Conservation (phyloP, 2,797 vertebrate genomes). For the Silurus aristotelis region DNA sequence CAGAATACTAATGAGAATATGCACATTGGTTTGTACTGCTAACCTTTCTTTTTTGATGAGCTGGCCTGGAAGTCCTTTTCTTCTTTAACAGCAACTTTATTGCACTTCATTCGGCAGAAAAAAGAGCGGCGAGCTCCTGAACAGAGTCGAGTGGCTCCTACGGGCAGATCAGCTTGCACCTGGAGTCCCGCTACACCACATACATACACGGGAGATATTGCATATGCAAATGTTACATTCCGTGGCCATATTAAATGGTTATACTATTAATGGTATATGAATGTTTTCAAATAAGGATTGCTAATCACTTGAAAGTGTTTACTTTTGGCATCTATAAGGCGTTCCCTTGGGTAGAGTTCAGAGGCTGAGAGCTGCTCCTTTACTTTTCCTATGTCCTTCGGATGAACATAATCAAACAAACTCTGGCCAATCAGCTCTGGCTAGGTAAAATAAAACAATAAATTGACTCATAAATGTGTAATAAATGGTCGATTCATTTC, state of each 20-base stretch:
- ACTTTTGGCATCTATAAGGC: conserved; percentile 91
- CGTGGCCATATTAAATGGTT: background rate
- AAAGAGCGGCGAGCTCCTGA: conserved; percentile 91
- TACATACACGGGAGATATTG: background rate
- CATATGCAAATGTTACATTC: background rate
- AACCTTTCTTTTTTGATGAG: conserved; percentile 89
- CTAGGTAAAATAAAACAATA: conserved; percentile 64
- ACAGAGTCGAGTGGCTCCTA: conserved; percentile 76
- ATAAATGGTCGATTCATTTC: background rate
- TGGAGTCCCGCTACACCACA: conserved; percentile 80
- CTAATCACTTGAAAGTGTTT: conserved; percentile 58
- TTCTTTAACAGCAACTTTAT: conserved; percentile 80
- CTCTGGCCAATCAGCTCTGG: conserved; percentile 90
- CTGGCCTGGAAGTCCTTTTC: conserved; percentile 80
- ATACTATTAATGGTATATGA: background rate
- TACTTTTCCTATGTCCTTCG: conserved; percentile 95
- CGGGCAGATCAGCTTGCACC: conserved; percentile 83
- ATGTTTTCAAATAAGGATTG: background rate
- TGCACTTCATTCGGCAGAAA: conserved; percentile 91
- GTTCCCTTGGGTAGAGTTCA: conserved; percentile 84
- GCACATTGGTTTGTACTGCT: conserved; percentile 10
- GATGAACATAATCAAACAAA: conserved; percentile 94
- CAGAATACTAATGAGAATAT: background rate
- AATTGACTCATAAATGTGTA: conserved; percentile 37
- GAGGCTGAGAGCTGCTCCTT: conserved; percentile 94